A percentile compares a stretch with the other conserved stretches of the same genome.
Evolutionary conservation across 2,113 vertebrate species (phyloP).

Genomic region (Lethenteron camtschaticum): DNA sequence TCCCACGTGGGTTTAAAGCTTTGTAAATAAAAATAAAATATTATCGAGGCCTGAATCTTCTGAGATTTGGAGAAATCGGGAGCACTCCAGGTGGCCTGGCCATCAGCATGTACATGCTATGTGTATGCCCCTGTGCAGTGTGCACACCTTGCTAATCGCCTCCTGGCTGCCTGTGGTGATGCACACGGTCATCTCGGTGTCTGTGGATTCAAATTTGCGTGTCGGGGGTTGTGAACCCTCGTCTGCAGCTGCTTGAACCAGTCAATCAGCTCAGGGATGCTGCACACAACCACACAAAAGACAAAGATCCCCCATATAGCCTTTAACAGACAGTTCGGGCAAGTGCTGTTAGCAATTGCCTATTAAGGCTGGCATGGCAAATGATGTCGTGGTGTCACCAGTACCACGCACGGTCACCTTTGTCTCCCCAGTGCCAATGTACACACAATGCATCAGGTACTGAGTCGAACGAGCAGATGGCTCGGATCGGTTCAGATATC

Average conservation of each 20-base stretch:
- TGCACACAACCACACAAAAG: slow-evolving; percentile 16
- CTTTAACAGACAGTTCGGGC: no score
- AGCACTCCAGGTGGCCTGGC: slow-evolving; percentile 5
- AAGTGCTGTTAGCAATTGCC: no score
- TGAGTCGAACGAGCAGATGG: no score
- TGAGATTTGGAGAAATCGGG: not conserved
- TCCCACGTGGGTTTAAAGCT: not conserved
- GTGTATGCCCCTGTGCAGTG: slow-evolving; percentile 6
- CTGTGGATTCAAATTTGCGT: slow-evolving; percentile 30
- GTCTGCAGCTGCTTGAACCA: slow-evolving; percentile 69
- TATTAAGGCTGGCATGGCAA: no score
- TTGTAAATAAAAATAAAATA: not conserved
- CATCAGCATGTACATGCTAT: not conserved
- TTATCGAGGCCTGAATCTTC: not conserved
- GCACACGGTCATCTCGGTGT: slow-evolving; percentile 50
- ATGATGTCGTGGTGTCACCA: no score
- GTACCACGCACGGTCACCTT: no score
- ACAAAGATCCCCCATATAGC: no score
- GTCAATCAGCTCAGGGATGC: slow-evolving; percentile 57
- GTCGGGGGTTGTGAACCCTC: slow-evolving; percentile 50
- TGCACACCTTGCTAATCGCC: slow-evolving; percentile 57
- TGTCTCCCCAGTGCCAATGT: no score
- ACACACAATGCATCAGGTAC: no score
- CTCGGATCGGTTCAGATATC: no score
- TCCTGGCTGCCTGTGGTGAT: slow-evolving; percentile 70